Percentiles rank a stretch among this genome's conserved stretches.
Conservation (phyloP, 2,113 vertebrate genomes). For the Tinamus guttatus region DNA sequence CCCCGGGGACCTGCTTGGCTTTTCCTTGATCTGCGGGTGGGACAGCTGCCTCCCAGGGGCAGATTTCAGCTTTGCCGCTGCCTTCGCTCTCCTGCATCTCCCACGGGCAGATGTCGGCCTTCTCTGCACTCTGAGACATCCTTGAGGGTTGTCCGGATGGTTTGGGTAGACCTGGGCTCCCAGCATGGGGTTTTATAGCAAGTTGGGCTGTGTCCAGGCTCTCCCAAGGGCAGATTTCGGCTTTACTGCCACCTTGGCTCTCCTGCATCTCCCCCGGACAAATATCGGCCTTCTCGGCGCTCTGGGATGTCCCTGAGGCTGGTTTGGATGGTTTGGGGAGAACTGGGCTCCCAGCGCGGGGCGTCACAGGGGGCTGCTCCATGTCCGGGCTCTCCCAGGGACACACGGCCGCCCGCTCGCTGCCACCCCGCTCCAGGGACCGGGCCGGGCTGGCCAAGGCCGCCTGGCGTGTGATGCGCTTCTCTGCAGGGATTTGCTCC, state of each 20-base stretch:
- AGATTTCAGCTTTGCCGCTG: too few species aligned
- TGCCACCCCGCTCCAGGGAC: neutral
- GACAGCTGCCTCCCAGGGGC: neutral
- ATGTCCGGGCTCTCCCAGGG: slow-evolving; percentile 51
- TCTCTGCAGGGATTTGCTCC: neutral
- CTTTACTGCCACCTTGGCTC: neutral
- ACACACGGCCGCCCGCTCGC: slow-evolving; percentile 20
- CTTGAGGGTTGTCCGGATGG: neutral
- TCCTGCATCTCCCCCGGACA: slow-evolving; percentile 58
- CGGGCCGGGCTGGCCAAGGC: neutral
- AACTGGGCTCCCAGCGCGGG: neutral
- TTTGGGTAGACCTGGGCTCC: neutral
- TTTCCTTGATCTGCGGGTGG: neutral
- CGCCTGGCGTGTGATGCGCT: neutral
- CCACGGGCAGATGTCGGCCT: slow-evolving; percentile 57
- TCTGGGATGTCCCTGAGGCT: neutral
- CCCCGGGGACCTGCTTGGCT: too few species aligned
- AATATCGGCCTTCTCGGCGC: too few species aligned
- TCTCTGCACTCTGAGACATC: neutral
- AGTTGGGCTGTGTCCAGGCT: neutral
- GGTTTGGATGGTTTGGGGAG: neutral
- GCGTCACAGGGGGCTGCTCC: neutral
- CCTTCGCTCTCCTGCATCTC: neutral
- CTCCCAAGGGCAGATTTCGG: slow-evolving; percentile 70
- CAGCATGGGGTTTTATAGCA: neutral